phyloP scores from a whole-genome alignment of 92 coral and sea anemone species.

The Zoanthus sociatus region DNA sequence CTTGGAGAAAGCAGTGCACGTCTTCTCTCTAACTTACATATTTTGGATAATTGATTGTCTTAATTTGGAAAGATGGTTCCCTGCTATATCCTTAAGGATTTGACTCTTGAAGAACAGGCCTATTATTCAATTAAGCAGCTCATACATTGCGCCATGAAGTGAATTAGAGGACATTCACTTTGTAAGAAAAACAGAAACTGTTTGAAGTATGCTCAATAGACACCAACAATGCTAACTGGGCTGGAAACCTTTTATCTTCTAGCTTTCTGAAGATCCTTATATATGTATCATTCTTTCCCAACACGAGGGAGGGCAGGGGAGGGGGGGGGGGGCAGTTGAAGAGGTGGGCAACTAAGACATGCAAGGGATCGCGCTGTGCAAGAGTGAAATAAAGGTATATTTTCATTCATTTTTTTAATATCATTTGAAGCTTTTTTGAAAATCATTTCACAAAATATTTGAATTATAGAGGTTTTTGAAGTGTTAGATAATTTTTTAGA shows the following conservation, averaged over 20 bases:
- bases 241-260: no score
- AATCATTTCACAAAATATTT: background rate
- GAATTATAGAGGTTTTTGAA: background rate
- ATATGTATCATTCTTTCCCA: constrained; percentile 41
- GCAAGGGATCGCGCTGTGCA: background rate
- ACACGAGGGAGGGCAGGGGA: no score
- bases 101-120: constrained; percentile 39
- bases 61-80: constrained; percentile 41
- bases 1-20: background rate
- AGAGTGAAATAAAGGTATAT: background rate
- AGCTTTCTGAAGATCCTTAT: constrained; percentile 2
- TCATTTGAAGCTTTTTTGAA: background rate
- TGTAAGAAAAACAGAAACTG: constrained; percentile 51
- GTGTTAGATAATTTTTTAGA: background rate
- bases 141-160: constrained; percentile 47
- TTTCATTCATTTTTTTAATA: background rate
- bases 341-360: background rate
- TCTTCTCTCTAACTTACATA: constrained; percentile 45
- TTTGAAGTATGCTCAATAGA: constrained; percentile 27
- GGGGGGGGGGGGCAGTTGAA: no score
- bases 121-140: constrained; percentile 46
- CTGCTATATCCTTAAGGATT: background rate
- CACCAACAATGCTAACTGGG: no score
- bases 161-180: constrained; percentile 56
- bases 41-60: constrained; percentile 44